Evolutionary conservation across 64 coral and sea anemone genomes (phyloP).

Genomic region (Actinia tenebrosa): DNA sequence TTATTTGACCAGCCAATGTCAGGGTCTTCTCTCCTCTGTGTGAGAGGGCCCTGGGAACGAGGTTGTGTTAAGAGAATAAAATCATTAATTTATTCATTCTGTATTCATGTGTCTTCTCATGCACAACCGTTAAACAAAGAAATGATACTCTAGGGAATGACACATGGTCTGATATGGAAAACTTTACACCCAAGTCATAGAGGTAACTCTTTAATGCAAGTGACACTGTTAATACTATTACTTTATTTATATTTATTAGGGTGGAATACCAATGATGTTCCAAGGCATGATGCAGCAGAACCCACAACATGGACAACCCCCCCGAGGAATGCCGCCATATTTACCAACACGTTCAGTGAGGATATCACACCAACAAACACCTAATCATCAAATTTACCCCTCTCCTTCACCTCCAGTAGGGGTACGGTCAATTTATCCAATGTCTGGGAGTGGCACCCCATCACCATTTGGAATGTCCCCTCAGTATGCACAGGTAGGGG

Average conservation of each 20-base stretch:
- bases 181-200: too few species aligned
- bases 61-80: too few species aligned
- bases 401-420: constrained; percentile 45
- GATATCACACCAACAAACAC: constrained; percentile 27
- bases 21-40: too few species aligned
- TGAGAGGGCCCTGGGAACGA: too few species aligned
- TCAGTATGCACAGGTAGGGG: background rate
- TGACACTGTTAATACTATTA: too few species aligned
- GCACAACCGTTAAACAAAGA: too few species aligned
- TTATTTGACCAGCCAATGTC: too few species aligned
- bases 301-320: background rate
- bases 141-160: too few species aligned
- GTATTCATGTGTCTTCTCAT: too few species aligned
- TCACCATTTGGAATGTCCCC: background rate
- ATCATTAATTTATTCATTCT: too few species aligned
- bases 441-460: background rate
- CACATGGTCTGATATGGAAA: too few species aligned
- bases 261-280: background rate
- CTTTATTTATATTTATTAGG: background rate
- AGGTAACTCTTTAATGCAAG: too few species aligned
- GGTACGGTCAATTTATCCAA: background rate
- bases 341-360: constrained; percentile 30
- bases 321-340: background rate
- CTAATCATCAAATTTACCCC: constrained; percentile 53
- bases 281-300: background rate